Evolutionary conservation across 2,888 invertebrate genomes (phyloP), one percentile per base, ranked within the genome.

Genomic region (Andrena bicolor): DNA sequence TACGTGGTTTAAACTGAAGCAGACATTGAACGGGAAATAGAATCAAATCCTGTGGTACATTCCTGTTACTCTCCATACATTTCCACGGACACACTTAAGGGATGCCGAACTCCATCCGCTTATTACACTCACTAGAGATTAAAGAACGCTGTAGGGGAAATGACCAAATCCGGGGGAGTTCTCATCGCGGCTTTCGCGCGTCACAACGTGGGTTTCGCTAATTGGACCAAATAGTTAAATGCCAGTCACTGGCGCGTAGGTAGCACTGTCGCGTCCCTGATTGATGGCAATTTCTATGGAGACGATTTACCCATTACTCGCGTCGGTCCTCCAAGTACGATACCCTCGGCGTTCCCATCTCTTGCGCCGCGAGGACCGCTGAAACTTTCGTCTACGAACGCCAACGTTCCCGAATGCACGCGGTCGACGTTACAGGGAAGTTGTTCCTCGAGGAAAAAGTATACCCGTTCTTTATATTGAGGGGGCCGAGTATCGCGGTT

Each of bases 1-100:
- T 30, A 92, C 89, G 80, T 93, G 92, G 80, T 92, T 93, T 53
- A 93, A 90, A 78, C 93, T 93, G 87, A 48, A 89, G 87, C 61
- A 77, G 63, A 83, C 26, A 79, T 56, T 41, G 30, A 74, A 58
- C 30, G 13, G 35, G 28, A 56, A 61, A 60, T 2, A 66, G 13
- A 16, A 26, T 61, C 13, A 70, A 41, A 41, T 60, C 23, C 8
- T 26, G 51, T 6, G 53, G 51, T 51, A 16, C 23, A 49, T 2
- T 26, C 0, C 20, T 20, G 1, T 16, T n/a, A 2, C 13, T n/a
- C 7, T 41, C 16, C 16, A 16, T 13, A 41, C 16, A 41, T 41
- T 5, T 16, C 13, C 41, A 16, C 41, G 41, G 41, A 41, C 41
- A 41, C 41, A 4, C 41, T 41, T 41, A 41, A 13, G 13, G 16